Evolutionary conservation across 2,797 vertebrate genomes (phyloP).

Genomic region (Pteropus rufus): DNA sequence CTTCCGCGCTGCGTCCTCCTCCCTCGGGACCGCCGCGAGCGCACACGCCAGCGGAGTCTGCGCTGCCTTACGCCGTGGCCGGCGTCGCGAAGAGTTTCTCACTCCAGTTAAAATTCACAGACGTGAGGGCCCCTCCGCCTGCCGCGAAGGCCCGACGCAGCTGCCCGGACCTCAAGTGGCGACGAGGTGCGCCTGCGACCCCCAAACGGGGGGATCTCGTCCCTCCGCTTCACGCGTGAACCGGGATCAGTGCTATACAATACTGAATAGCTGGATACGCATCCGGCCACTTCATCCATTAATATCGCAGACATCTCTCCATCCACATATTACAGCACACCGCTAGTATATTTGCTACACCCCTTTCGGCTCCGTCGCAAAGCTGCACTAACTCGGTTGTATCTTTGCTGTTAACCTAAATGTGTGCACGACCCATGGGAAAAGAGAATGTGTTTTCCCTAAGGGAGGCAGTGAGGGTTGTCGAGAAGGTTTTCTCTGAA

Average conservation of each 20-base stretch:
- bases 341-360: not conserved
- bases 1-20: constrained; percentile 66
- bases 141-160: constrained; percentile 78
- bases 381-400: not conserved
- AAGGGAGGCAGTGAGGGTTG: constrained; percentile 45
- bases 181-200: constrained; percentile 65
- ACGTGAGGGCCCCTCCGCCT: constrained; percentile 80
- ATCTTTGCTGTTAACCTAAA: not conserved
- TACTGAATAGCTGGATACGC: no score
- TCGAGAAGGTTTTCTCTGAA: rapidly evolving
- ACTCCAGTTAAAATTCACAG: constrained; percentile 81
- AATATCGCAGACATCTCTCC: no score
- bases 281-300: no score
- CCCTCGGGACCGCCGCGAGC: constrained; percentile 11
- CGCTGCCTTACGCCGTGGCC: constrained; percentile 75
- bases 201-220: not conserved
- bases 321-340: not conserved
- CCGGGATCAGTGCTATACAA: no score
- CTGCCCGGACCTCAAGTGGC: constrained; percentile 69
- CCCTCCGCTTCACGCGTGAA: no score
- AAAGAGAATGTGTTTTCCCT: constrained; percentile 35
- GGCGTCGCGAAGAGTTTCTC: constrained; percentile 79
- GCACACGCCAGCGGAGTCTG: not conserved
- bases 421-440: not conserved
- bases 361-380: not conserved